phyloP scores from a whole-genome alignment of 2,113 vertebrate genomes.

The Urocitellus parryii region DNA sequence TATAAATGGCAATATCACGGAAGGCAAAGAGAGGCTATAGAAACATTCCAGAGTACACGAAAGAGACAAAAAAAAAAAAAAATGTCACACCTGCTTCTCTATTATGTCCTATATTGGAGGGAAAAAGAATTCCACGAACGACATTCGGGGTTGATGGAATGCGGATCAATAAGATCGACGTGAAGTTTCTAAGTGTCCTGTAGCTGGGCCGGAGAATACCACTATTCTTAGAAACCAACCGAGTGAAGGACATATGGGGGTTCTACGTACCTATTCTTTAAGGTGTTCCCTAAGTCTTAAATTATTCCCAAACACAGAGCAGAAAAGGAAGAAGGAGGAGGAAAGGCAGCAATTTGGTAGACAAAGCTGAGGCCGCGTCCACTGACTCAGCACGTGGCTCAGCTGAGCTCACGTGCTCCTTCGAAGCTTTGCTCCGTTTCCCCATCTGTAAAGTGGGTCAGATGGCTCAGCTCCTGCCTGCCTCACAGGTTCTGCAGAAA shows the following conservation, averaged over 20 bases:
- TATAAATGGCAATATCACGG: neutral
- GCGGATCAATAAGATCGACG: no score
- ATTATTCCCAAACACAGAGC: neutral
- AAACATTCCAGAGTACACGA: slow-evolving; percentile 27
- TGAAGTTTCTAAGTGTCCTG: neutral
- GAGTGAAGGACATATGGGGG: neutral
- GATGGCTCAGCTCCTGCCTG: neutral
- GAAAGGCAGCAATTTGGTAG: neutral
- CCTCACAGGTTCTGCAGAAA: neutral
- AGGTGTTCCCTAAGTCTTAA: neutral
- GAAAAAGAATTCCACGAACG: neutral
- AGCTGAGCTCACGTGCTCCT: neutral
- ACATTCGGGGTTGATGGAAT: neutral
- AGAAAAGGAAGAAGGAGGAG: neutral
- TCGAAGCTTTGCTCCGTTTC: neutral
- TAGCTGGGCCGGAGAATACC: neutral
- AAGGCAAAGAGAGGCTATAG: neutral
- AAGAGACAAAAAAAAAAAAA: neutral
- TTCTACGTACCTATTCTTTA: neutral
- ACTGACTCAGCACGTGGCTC: neutral
- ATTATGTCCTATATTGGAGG: neutral
- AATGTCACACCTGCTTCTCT: neutral
- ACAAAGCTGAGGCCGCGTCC: neutral
- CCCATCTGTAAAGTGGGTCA: slow-evolving; percentile 38
- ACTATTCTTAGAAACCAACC: neutral